These are phyloP conservation scores for Embiotoca jacksoni DNA, from an alignment of 2,113 vertebrate genomes.

Conservation along the genomic window DNA sequence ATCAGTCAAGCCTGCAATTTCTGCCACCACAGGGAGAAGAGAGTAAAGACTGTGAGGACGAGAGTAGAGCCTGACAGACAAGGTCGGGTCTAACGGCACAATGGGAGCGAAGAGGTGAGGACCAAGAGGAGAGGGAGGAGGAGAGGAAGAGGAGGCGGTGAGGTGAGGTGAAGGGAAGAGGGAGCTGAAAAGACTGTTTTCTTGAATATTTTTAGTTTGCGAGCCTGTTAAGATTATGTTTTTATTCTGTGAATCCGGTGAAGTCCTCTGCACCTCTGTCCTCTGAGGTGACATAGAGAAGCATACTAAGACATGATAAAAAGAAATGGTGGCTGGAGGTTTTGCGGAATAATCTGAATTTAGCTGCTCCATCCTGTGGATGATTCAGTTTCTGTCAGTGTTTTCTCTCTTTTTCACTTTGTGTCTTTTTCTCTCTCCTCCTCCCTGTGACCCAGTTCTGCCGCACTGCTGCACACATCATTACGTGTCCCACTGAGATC, in stretches of 20 bases:
- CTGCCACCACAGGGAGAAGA: constrained; percentile 27
- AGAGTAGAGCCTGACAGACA: constrained; percentile 24
- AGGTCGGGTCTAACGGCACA: constrained; percentile 30
- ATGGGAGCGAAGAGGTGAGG: constrained; percentile 32
- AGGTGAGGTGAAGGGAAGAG: not conserved
- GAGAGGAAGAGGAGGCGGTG: too few species aligned
- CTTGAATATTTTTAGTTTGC: too few species aligned
- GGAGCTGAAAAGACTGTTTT: too few species aligned
- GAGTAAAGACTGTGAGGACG: constrained; percentile 11
- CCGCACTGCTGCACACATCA: constrained; percentile 74
- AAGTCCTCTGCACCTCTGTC: too few species aligned
- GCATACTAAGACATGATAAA: not conserved
- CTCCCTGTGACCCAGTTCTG: constrained; percentile 78
- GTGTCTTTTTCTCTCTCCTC: constrained; percentile 26
- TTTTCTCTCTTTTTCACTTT: constrained; percentile 30
- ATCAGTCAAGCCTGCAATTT: constrained; percentile 54
- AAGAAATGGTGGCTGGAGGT: not conserved
- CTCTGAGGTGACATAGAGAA: too few species aligned
- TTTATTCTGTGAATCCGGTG: too few species aligned
- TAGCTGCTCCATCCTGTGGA: constrained; percentile 18
- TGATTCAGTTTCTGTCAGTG: constrained; percentile 34
- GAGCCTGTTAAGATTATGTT: too few species aligned
- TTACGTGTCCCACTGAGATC: constrained; percentile 68
- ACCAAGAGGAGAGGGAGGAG: not conserved
- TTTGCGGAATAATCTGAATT: constrained; percentile 26